Conservation (phyloP, 1,140 invertebrate genomes). For the Drosophila fuyamai region DNA sequence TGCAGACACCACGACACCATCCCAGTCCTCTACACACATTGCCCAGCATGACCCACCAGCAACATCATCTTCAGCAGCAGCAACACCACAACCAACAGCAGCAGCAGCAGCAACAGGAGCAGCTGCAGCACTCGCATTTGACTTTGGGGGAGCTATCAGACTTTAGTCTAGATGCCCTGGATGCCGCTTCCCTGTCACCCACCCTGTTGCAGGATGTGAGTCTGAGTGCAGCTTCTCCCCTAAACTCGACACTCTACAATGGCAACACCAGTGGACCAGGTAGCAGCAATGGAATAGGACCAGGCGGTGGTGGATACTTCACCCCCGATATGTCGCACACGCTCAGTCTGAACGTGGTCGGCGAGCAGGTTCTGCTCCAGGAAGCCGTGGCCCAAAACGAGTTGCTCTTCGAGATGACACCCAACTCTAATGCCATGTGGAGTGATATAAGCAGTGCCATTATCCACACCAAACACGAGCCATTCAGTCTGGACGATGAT, state of each 20-base stretch:
- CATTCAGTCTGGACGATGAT: conserved; percentile 93
- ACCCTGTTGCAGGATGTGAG: conserved; percentile 80
- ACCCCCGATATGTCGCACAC: conserved; percentile 57
- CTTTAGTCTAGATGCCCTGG: conserved; percentile 75
- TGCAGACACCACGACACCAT: conserved; percentile 57
- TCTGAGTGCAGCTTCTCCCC: conserved; percentile 66
- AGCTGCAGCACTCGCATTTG: conserved; percentile 48
- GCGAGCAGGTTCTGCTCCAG: conserved; percentile 60
- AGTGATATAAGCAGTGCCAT: conserved; percentile 83
- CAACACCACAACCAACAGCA: conserved; percentile 53
- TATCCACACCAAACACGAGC: conserved; percentile 86
- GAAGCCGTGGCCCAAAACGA: conserved; percentile 42
- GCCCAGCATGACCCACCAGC: conserved; percentile 66
- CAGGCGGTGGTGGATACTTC: conserved; percentile 36
- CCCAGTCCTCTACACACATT: conserved; percentile 67
- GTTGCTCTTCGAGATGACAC: conserved; percentile 68
- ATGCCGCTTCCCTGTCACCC: conserved; percentile 77
- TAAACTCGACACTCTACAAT: conserved; percentile 55
- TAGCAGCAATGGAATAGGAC: conserved; percentile 15
- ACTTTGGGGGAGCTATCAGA: conserved; percentile 72
- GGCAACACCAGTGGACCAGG: conserved; percentile 46
- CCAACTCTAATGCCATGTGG: conserved; percentile 84
- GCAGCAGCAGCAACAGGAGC: conserved; percentile 45
- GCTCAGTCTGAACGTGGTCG: conserved; percentile 52
- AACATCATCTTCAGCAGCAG: conserved; percentile 58